phyloP scores from a whole-genome alignment of 2,888 invertebrate species.

The Cryptophagus acutangulus region DNA sequence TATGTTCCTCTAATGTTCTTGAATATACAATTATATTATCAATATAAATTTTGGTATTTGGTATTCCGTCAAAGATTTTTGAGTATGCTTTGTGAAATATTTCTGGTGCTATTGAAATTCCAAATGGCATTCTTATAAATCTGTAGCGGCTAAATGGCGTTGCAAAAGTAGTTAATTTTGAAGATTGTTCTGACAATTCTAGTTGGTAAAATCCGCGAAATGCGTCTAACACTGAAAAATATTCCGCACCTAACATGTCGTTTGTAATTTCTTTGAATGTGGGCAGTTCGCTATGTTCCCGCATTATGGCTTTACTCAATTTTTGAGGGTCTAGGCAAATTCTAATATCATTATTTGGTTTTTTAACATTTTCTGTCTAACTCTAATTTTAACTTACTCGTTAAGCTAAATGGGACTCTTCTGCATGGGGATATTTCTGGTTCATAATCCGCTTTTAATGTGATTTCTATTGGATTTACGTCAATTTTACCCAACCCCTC shows the following conservation, averaged over 20 bases:
- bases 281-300: conserved; percentile 11
- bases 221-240: conserved; percentile 18
- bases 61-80: conserved; percentile 24
- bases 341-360: conserved; percentile 15
- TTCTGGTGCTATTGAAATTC: conserved; percentile 26
- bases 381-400: not conserved
- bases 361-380: conserved; percentile 7
- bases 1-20: conserved; percentile 23
- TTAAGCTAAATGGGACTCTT: conserved; percentile 1
- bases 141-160: conserved; percentile 29
- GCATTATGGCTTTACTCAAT: conserved; percentile 14
- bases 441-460: not conserved
- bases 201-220: conserved; percentile 28
- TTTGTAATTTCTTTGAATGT: conserved; percentile 14
- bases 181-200: conserved; percentile 22
- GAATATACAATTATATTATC: conserved; percentile 27
- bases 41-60: conserved; percentile 24
- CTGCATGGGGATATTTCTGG: not conserved
- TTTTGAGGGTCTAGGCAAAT: conserved; percentile 16
- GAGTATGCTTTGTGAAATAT: conserved; percentile 27
- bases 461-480: not conserved
- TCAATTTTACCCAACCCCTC: conserved; percentile 4
- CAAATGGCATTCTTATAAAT: conserved; percentile 28
- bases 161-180: conserved; percentile 27
- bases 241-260: conserved; percentile 10